Percentiles rank a stretch among this genome's conserved stretches.
Conservation (phyloP, 2,797 vertebrate species). For the Ataeniobius toweri region DNA sequence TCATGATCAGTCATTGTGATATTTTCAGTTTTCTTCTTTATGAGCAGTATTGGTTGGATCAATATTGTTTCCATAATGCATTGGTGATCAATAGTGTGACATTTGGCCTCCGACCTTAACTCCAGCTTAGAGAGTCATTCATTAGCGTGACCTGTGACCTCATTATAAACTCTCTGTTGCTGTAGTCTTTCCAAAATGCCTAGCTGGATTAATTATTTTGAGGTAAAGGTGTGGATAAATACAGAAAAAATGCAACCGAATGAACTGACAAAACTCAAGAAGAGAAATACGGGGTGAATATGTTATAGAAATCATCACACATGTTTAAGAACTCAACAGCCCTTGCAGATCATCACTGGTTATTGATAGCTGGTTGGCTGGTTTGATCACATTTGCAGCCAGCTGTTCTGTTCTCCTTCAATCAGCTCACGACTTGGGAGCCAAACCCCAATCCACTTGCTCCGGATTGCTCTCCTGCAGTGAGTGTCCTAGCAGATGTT, state of each 20-base stretch:
- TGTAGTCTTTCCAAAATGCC: constrained; percentile 1
- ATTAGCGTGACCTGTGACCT: constrained; percentile 50
- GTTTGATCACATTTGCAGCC: constrained; percentile 34
- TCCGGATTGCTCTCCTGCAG: constrained; percentile 40
- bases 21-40: not conserved
- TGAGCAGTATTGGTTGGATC: constrained; percentile 28
- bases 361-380: constrained; percentile 43
- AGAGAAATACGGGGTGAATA: constrained; percentile 7
- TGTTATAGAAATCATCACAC: constrained; percentile 22
- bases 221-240: not conserved
- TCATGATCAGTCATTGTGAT: constrained; percentile 7
- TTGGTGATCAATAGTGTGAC: constrained; percentile 20
- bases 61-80: constrained; percentile 5
- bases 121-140: constrained; percentile 21
- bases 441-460: constrained; percentile 20
- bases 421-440: constrained; percentile 42
- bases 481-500: constrained; percentile 71
- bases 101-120: constrained; percentile 28
- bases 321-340: constrained; percentile 17
- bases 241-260: not conserved
- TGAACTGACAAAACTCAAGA: not conserved
- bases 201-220: not conserved
- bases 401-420: constrained; percentile 56
- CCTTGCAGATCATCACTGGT: constrained; percentile 27
- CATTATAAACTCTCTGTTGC: constrained; percentile 28